Evolutionary conservation across 2,888 invertebrate genomes (phyloP).

Genomic region (Lepidocyrtoides sp.): DNA sequence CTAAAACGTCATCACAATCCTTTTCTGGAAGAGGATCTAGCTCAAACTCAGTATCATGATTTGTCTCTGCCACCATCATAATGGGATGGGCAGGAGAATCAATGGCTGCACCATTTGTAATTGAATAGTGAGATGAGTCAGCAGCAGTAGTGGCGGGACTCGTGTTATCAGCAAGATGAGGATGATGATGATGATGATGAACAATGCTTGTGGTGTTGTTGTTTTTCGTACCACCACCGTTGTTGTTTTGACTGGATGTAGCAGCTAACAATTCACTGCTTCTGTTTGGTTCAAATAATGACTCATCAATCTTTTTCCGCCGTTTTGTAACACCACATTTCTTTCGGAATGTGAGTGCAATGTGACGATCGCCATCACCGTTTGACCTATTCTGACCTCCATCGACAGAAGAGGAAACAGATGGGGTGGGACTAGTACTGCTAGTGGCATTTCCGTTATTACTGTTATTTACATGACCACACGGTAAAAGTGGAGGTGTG

Average conservation of each 20-base stretch:
- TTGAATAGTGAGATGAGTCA: slow-evolving; percentile 66
- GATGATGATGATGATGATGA: background rate
- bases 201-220: background rate
- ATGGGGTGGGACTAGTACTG: slow-evolving; percentile 41
- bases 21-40: slow-evolving; percentile 81
- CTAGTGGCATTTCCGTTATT: slow-evolving; percentile 6
- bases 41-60: slow-evolving; percentile 81
- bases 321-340: slow-evolving; percentile 71
- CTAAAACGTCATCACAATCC: slow-evolving; percentile 68
- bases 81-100: slow-evolving; percentile 10
- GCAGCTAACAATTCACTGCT: background rate
- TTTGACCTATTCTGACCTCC: slow-evolving; percentile 59
- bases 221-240: background rate
- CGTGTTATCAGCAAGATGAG: slow-evolving; percentile 1
- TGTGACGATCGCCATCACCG: background rate
- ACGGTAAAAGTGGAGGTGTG: background rate
- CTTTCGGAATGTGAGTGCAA: slow-evolving; percentile 66
- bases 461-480: background rate
- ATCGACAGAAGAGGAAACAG: slow-evolving; percentile 28
- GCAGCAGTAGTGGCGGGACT: background rate
- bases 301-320: slow-evolving; percentile 73
- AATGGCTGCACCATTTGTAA: slow-evolving; percentile 29
- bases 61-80: slow-evolving; percentile 66
- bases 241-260: slow-evolving; percentile 19
- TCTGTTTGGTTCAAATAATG: slow-evolving; percentile 58